phyloP scores from a whole-genome alignment of 2,797 vertebrate species.

The Cyprinodon diabolis region DNA sequence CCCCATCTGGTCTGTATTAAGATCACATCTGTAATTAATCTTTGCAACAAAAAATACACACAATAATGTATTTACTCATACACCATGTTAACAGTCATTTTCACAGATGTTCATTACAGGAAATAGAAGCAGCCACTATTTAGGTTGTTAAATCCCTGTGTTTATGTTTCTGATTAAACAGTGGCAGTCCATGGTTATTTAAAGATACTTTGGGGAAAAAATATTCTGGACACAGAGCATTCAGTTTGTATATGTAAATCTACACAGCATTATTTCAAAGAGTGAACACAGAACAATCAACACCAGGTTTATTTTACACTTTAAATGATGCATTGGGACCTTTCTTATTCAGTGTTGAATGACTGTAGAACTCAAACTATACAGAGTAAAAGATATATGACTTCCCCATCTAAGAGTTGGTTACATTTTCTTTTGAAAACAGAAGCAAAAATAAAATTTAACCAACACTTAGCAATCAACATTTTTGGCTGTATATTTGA shows the following conservation, averaged over 20 bases:
- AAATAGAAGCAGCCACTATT: not conserved
- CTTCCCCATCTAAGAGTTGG: too few relatives aligned
- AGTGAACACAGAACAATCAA: not conserved
- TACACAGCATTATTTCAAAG: not conserved
- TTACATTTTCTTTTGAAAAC: too few relatives aligned
- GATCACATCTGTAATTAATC: slow-evolving; percentile 6
- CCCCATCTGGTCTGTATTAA: slow-evolving; percentile 28
- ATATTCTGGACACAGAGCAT: not conserved
- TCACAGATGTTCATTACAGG: not conserved
- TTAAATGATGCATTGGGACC: not conserved
- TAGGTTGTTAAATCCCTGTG: slow-evolving; percentile 2
- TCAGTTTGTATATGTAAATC: not conserved
- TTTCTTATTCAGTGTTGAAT: not conserved
- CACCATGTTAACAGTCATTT: not conserved
- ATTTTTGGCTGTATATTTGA: too few relatives aligned
- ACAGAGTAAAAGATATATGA: not conserved
- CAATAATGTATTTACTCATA: not conserved
- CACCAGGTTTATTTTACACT: not conserved
- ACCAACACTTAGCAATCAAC: too few relatives aligned
- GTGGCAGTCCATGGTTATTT: slow-evolving; percentile 3
- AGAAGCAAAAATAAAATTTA: too few relatives aligned
- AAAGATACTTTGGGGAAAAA: not conserved
- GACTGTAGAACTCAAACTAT: not conserved
- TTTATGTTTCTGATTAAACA: slow-evolving; percentile 7
- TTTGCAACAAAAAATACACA: slow-evolving; percentile 2